Percentiles rank a stretch among this genome's conserved stretches.
Conservation (phyloP, 2,113 vertebrate species). For the Desmodus rotundus region DNA sequence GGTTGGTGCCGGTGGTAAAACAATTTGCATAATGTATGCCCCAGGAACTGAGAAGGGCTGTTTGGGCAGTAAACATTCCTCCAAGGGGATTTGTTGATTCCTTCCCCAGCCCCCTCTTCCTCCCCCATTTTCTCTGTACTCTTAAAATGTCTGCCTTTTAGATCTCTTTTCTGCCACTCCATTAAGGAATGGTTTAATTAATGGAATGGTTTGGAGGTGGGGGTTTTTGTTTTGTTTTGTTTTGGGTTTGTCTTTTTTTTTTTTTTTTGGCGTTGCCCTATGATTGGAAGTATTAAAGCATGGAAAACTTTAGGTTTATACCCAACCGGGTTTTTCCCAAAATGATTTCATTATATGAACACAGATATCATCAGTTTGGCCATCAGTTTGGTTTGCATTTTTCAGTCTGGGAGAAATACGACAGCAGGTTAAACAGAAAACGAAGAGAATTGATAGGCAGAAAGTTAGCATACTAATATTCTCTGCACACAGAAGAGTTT, state of each 20-base stretch:
- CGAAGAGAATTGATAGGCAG: constrained; percentile 31
- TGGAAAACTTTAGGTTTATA: neutral
- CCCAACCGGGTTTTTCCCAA: constrained; percentile 21
- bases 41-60: constrained; percentile 3
- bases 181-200: constrained; percentile 6
- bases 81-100: constrained; percentile 44
- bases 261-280: neutral
- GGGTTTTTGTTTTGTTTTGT: no score
- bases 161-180: neutral
- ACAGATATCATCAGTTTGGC: constrained; percentile 23
- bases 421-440: constrained; percentile 36
- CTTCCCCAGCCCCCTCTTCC: neutral
- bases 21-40: constrained; percentile 54
- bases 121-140: constrained; percentile 21
- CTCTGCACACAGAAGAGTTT: neutral
- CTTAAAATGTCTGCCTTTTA: neutral
- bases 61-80: constrained; percentile 42
- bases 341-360: constrained; percentile 17
- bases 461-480: constrained; percentile 52
- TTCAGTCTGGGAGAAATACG: constrained; percentile 27
- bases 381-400: neutral
- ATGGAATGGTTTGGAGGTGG: neutral
- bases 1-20: constrained; percentile 47
- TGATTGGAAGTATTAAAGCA: neutral
- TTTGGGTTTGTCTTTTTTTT: neutral